Percentiles rank a stretch among this genome's conserved stretches.
These are phyloP conservation scores for Boloria selene DNA, from an alignment of 2,888 invertebrate species.

Conservation along the genomic window DNA sequence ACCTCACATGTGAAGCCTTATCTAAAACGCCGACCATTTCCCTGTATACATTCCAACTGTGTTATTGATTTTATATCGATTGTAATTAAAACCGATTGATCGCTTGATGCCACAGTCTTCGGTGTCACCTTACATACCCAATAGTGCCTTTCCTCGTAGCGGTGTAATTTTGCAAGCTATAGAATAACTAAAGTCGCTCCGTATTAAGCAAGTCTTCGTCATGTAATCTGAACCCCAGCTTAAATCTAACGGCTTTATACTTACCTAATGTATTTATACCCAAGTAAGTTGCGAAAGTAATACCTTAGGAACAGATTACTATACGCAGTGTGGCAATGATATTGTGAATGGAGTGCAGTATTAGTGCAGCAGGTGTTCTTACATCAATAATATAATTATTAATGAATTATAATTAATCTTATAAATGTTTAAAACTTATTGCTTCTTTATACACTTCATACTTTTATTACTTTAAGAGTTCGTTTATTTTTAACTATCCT, in stretches of 20 bases:
- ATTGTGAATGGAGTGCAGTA: neutral
- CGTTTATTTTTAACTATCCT: conserved; percentile 39
- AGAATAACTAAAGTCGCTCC: conserved; percentile 71
- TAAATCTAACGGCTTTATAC: conserved; percentile 69
- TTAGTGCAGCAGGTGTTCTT: too few species aligned
- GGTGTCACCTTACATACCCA: conserved; percentile 77
- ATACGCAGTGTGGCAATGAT: conserved; percentile 17
- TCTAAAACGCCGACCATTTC: conserved; percentile 5
- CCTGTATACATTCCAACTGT: conserved; percentile 15
- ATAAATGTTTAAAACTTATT: neutral
- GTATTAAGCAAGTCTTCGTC: conserved; percentile 74
- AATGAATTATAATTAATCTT: neutral
- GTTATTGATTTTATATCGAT: conserved; percentile 21
- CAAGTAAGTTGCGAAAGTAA: conserved; percentile 66
- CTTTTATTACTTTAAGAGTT: neutral
- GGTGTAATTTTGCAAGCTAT: conserved; percentile 76
- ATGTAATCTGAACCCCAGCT: conserved; percentile 70
- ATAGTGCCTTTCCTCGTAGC: conserved; percentile 69
- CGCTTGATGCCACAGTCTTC: conserved; percentile 59
- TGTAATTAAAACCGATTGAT: conserved; percentile 36
- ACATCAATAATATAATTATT: neutral
- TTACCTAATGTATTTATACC: conserved; percentile 65
- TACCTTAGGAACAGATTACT: conserved; percentile 48
- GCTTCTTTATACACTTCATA: conserved; percentile 1
- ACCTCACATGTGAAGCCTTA: conserved; percentile 12